These are phyloP conservation scores for Parnassius mnemosyne DNA, from an alignment of 2,888 invertebrate species.

Conservation along the genomic window DNA sequence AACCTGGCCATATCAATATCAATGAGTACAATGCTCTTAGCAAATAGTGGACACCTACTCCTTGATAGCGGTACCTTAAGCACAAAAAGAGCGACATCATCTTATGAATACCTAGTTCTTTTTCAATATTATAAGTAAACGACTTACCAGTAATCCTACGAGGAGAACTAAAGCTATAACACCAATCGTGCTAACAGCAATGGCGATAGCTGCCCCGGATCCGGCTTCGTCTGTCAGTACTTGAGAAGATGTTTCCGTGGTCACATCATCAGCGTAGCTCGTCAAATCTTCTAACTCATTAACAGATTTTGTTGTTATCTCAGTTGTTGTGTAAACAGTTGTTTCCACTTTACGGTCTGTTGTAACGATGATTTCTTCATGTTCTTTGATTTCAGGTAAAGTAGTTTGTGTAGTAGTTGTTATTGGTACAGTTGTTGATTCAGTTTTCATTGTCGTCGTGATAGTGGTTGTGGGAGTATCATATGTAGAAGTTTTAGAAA, in stretches of 20 bases:
- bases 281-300: constrained; percentile 53
- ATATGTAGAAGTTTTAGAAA: constrained; percentile 29
- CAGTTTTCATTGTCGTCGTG: constrained; percentile 33
- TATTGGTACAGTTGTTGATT: constrained; percentile 16
- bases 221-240: constrained; percentile 65
- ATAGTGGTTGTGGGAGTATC: constrained; percentile 33
- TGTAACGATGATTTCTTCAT: constrained; percentile 44
- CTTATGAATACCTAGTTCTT: too few species aligned
- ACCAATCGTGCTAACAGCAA: constrained; percentile 90
- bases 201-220: constrained; percentile 88
- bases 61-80: too few species aligned
- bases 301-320: constrained; percentile 49
- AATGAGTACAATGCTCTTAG: too few species aligned
- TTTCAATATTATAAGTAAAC: constrained; percentile 1
- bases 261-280: constrained; percentile 53
- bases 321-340: constrained; percentile 38
- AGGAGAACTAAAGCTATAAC: constrained; percentile 88
- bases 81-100: too few species aligned
- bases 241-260: constrained; percentile 58
- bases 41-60: too few species aligned
- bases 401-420: constrained; percentile 20
- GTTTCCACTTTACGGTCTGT: constrained; percentile 34
- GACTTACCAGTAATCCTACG: constrained; percentile 87
- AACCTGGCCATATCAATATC: too few species aligned
- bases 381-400: constrained; percentile 28